A percentile compares a stretch with the other conserved stretches of the same genome.
Conservation (phyloP, 2,888 invertebrate species). For the Theretra japonica region DNA sequence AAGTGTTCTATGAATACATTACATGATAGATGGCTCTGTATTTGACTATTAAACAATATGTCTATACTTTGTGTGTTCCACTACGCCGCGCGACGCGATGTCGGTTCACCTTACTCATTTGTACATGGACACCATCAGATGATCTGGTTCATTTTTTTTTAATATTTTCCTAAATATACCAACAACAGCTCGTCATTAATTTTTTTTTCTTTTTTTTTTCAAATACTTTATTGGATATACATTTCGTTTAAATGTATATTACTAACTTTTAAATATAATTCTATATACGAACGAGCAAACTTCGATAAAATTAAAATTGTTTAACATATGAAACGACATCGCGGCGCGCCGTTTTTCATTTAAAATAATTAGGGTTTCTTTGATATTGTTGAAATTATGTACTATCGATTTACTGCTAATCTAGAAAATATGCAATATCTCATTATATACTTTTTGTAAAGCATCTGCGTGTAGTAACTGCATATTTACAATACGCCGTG, state of each 20-base stretch:
- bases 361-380: conserved; percentile 53
- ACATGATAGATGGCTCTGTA: conserved; percentile 78
- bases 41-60: conserved; percentile 78
- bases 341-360: conserved; percentile 47
- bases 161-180: conserved; percentile 84
- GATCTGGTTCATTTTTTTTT: conserved; percentile 85
- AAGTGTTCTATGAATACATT: conserved; percentile 67
- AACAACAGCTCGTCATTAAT: conserved; percentile 79
- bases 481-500: conserved; percentile 72
- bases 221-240: conserved; percentile 70
- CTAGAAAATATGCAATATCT: conserved; percentile 73
- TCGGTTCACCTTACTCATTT: conserved; percentile 81
- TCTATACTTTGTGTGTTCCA: conserved; percentile 69
- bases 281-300: conserved; percentile 84
- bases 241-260: conserved; percentile 72
- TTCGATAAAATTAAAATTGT: conserved; percentile 84
- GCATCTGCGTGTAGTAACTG: conserved; percentile 73
- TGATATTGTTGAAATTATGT: conserved; percentile 82
- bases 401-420: conserved; percentile 80
- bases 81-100: conserved; percentile 63
- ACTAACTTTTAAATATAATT: conserved; percentile 81
- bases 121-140: conserved; percentile 89
- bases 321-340: conserved; percentile 81
- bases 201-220: conserved; percentile 63
- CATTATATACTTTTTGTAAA: conserved; percentile 67